A percentile compares a stretch with the other conserved stretches of the same genome.
Conservation (phyloP, 2,888 invertebrate species). For the Callinectes sapidus region DNA sequence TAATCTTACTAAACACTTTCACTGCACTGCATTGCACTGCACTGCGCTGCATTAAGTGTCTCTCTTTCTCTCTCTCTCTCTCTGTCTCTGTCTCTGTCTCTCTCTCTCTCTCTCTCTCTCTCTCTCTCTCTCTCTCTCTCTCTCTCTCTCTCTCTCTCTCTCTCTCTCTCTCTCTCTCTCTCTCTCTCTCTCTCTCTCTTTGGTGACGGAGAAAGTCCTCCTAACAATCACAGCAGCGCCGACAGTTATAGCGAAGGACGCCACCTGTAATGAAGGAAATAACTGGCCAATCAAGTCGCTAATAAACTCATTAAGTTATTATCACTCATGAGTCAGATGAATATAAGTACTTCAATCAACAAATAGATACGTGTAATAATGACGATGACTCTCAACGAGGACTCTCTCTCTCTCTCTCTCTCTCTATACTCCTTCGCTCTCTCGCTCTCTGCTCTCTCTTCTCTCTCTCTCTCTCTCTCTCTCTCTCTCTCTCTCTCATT, state of each 20-base stretch:
- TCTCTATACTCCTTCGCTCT: no score
- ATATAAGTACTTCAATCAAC: background rate
- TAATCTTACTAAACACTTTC: no score
- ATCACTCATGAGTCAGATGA: background rate
- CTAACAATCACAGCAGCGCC: background rate
- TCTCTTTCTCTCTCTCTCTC: no score
- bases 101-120: no score
- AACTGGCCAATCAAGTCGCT: background rate
- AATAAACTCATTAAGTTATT: background rate
- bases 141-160: no score
- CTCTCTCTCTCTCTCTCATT: background rate
- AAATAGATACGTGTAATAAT: background rate
- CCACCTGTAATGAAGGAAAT: background rate
- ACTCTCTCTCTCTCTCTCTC: background rate
- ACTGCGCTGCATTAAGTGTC: no score
- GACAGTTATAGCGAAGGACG: background rate
- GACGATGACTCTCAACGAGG: background rate
- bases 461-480: background rate
- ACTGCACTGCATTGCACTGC: no score
- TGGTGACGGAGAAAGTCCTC: background rate
- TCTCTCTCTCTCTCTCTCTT: slow-evolving; percentile 35
- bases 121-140: no score
- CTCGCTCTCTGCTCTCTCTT: background rate
- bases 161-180: slow-evolving; percentile 38
- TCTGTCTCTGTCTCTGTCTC: no score